Evolutionary conservation across 1,140 invertebrate genomes (phyloP), one percentile per base, ranked within the genome.

Genomic region (Carcinoscorpius rotundicauda): DNA sequence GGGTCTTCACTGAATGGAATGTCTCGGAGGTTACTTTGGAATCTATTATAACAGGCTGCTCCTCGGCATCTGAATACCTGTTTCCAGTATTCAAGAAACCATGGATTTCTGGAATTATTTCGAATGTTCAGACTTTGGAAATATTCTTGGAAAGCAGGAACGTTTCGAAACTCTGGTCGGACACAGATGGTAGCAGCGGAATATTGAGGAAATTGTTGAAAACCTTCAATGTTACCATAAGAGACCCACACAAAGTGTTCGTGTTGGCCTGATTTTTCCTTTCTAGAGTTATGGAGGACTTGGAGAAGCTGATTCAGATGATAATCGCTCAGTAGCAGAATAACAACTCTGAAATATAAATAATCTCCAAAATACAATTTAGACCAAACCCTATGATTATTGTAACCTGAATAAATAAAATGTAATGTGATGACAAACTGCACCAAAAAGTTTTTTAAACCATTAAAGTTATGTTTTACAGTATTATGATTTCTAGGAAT

Each of bases 21-120:
- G 5, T 70, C 63, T 8, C 61, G 10, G 6, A 61, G 51, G n/a
- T 50, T 63, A 2, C 60, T 60, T 48, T 49, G 48, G 1, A 50
- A 58, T 6, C 64, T 67, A 57, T 61, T 65, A 52, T 69, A 64
- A 58, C 74, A 75, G 1, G 58, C 62, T 10, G 69, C 65, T 9
- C 74, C 74, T 9, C 67, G 65, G 60, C 74, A 75, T 49, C 71
- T 68, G 64, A 71, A 72, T 0, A 73, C 68, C 65, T 71, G 64
- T 48, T 73, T 68, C 72, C 72, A 74, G 51, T 71, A 74, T 61
- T 75, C 72, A 49, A 66, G 61, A 66, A 75, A 75, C 75, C 75
- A 75, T 3, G 73, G 72, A 66, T 75, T 75, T 59, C 66, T 66
- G 3, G 69, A 69, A 61, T 75, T 74, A 59, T 70, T 73, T 53